Evolutionary conservation across 2,797 vertebrate species (phyloP).

Genomic region (Decapterus maruadsi): DNA sequence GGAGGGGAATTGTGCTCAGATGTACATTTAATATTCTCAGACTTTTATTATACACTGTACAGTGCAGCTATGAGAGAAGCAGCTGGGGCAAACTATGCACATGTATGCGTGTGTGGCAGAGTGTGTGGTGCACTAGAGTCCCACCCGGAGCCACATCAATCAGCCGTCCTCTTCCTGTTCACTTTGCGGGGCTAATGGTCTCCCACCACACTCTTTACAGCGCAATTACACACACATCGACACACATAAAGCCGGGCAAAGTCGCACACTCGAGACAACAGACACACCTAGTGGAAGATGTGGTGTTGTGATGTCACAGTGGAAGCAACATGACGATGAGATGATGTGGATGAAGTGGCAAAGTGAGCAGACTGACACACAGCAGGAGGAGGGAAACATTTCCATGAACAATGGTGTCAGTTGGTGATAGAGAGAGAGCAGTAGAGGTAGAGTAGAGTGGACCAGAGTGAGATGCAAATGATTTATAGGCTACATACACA

Average conservation of each 20-base stretch:
- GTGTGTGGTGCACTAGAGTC: conserved; percentile 53
- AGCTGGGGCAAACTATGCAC: conserved; percentile 34
- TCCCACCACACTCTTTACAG: conserved; percentile 48
- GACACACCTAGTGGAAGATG: conserved; percentile 16
- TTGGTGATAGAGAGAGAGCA: conserved; percentile 1
- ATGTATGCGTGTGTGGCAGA: conserved; percentile 23
- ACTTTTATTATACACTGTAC: conserved; percentile 53
- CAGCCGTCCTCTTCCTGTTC: conserved; percentile 68
- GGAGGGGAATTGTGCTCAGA: conserved; percentile 37
- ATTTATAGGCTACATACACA: conserved; percentile 28
- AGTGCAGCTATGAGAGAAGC: conserved; percentile 53
- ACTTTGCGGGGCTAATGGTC: conserved; percentile 57
- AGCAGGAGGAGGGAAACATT: conserved; percentile 5
- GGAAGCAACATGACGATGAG: background rate
- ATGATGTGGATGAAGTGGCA: conserved; percentile 1
- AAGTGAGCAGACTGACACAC: conserved; percentile 4
- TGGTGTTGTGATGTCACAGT: conserved; percentile 9
- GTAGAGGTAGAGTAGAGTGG: conserved; percentile 4
- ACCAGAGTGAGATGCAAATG: conserved; percentile 20
- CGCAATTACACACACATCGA: conserved; percentile 26
- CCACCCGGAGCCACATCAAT: conserved; percentile 73
- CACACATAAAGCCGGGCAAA: background rate
- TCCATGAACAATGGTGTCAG: background rate
- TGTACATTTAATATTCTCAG: conserved; percentile 52
- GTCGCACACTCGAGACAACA: conserved; percentile 30